These are phyloP conservation scores for Falco punctatus DNA, from an alignment of 2,113 vertebrate genomes.

Conservation along the genomic window DNA sequence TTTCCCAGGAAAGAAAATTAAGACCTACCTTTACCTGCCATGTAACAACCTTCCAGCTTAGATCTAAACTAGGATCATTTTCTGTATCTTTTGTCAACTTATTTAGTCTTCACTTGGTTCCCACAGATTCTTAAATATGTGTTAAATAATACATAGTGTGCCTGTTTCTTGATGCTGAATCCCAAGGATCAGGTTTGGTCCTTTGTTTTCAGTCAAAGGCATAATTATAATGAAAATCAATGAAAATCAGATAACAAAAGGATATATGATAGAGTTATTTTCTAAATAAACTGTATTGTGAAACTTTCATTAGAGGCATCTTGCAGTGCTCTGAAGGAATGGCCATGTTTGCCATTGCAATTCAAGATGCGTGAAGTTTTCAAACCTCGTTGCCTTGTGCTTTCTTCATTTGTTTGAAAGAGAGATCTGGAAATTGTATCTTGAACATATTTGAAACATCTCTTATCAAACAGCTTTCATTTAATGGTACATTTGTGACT, in stretches of 20 bases:
- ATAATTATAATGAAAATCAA: background rate
- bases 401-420: background rate
- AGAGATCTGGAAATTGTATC: background rate
- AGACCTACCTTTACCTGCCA: background rate
- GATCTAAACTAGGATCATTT: background rate
- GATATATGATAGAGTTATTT: background rate
- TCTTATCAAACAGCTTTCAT: background rate
- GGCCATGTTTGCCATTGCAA: background rate
- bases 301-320: background rate
- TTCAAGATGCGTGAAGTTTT: background rate
- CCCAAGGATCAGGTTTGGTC: background rate
- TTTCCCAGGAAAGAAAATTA: background rate
- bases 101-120: background rate
- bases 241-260: background rate
- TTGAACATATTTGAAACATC: background rate
- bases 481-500: background rate
- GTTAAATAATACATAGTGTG: too few relatives aligned
- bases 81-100: rapidly evolving
- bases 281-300: background rate
- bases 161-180: background rate
- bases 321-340: background rate
- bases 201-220: background rate
- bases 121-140: background rate
- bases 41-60: background rate
- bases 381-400: background rate